Evolutionary conservation across 2,888 invertebrate species (phyloP), one percentile per base, ranked within the genome.

Genomic region (Cosmopolites sordidus): DNA sequence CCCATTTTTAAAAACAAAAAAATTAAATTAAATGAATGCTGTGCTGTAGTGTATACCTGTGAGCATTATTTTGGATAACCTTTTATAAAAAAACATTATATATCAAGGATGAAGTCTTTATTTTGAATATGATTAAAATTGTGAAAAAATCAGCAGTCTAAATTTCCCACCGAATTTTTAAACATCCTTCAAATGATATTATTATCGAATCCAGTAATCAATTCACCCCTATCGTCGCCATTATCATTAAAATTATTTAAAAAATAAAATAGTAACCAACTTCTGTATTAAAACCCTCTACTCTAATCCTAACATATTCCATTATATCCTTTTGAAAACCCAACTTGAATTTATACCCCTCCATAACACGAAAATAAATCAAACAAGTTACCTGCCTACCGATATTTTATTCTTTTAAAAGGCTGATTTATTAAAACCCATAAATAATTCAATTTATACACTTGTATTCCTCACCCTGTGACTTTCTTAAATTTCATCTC

Each of bases 361-460:
- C 43, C 29, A 9, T 17, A 44, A 30, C 45, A 51, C 44, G 22
- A 17, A 41, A 51, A 40, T 45, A 51, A 29, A 29, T 30, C 30
- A 39, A 54, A 54, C 46, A 50, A 50, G 30, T 54, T 54, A 50
- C 54, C 54, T 54, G 46, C 50, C 54, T 47, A 45, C 49, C 50
- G 50, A 54, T 50, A 47, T 38, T 50, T 43, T 46, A 43, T 47
- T 49, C 45, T 42, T 41, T 44, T 48, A 45, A 48, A 40, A 42
- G 42, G 27, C 47, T 51, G 55, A 55, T 55, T 55, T 55, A 55
- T 55, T 55, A 56, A 48, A 43, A 48, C 51, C 46, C 41, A 52
- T 56, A 56, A 56, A 56, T 56, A 56, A 56, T 56, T 56, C 56
- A 56, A 51, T 56, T 55, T 51, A 55, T 55, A 55, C 55, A 55